Evolutionary conservation across 1,140 invertebrate species (phyloP), one percentile per base, ranked within the genome.

Genomic region (Calliopsis andreniformis): DNA sequence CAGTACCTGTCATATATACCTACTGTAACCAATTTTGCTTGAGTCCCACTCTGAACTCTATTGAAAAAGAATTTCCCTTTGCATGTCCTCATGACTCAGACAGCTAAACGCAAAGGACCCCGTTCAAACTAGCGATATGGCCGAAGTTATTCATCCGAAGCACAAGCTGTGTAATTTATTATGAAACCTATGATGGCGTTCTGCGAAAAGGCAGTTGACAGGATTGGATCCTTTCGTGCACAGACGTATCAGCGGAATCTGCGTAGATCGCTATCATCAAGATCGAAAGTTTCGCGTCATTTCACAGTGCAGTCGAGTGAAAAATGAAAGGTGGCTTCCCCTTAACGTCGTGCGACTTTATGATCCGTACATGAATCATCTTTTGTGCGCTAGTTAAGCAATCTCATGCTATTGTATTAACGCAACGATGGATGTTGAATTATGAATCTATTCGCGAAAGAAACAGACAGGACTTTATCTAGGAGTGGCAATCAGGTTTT

Each of bases 201-300:
- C 18, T 18, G 14, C 4, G 10, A 25, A 51, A 20, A 10, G 3
- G 30, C 14, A 32, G 55, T 5, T 51, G 55, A 68, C 53, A 23
- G 53, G 23, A 43, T 43, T 18, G 32, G 49, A 45, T 45, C 35
- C 20, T 58, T 49, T 42, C 63, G 53, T 14, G 14, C n/a, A 12
- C 35, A 6, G 35, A 30, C 32, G 5, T 14, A 23, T 45, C 42
- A 42, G 28, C 4, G 23, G 3, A 53, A 58, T 69, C 42, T 18
- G 25, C 16, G 12, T 30, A 20, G 69, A 43, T 66, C 71, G 51
- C 20, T 66, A 66, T 75, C 59, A n/a, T 45, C 18, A 45, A 28
- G 71, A 58, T 84, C 79, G 53, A 47, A 56, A 66, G 56, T 66
- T 67, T 66, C 77, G 78, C 76, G 58, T 83, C 78, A 83, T 83